These are phyloP conservation scores for Parnassius smintheus DNA, from an alignment of 2,888 invertebrate genomes.

Conservation along the genomic window DNA sequence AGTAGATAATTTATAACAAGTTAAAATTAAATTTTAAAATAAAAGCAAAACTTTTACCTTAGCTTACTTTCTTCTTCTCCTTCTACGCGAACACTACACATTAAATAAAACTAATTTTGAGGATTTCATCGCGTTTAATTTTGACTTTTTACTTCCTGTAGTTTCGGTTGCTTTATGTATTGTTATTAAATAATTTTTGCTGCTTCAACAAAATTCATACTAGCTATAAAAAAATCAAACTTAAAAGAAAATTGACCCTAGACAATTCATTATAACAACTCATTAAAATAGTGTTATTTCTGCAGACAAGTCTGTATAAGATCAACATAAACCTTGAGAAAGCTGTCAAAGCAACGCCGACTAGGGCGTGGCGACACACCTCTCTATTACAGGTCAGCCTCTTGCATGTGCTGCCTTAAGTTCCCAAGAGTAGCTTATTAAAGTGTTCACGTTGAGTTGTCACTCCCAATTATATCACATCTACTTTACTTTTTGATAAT, in stretches of 20 bases:
- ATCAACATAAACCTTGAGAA: slow-evolving; percentile 41
- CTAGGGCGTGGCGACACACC: slow-evolving; percentile 72
- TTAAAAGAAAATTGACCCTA: too few relatives aligned
- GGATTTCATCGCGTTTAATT: too few relatives aligned
- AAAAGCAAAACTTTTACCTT: too few relatives aligned
- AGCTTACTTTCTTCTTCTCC: too few relatives aligned
- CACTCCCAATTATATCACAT: slow-evolving; percentile 7
- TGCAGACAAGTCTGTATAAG: slow-evolving; percentile 3
- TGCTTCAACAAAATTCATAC: too few relatives aligned
- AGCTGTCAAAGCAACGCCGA: slow-evolving; percentile 40
- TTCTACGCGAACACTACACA: too few relatives aligned
- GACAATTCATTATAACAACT: slow-evolving; percentile 3
- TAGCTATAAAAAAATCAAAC: too few relatives aligned
- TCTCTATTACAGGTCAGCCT: slow-evolving; percentile 64
- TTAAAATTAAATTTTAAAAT: too few relatives aligned
- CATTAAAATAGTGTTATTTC: slow-evolving; percentile 12
- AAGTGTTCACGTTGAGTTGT: slow-evolving; percentile 21
- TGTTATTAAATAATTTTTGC: not conserved
- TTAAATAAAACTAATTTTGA: too few relatives aligned
- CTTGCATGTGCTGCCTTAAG: slow-evolving; percentile 39
- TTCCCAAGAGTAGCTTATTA: slow-evolving; percentile 24
- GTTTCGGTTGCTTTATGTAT: too few relatives aligned
- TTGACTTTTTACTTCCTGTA: too few relatives aligned
- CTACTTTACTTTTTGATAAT: not conserved
- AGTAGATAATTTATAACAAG: too few relatives aligned